Evolutionary conservation across 2,797 vertebrate genomes (phyloP), one percentile per base, ranked within the genome.

Genomic region (Vultur gryphus): DNA sequence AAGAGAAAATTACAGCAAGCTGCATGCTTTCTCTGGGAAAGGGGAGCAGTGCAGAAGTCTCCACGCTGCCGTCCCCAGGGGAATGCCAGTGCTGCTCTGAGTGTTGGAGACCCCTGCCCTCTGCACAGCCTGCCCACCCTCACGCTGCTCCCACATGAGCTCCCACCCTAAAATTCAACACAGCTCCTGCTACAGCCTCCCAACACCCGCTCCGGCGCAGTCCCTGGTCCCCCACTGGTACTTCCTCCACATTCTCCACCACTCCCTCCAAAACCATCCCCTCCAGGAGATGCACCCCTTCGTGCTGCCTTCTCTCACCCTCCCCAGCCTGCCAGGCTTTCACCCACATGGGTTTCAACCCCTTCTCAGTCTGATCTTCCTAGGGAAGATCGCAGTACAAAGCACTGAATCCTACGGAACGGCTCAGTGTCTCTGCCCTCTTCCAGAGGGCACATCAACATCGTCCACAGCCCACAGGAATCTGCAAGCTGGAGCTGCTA

Each of bases 121-220:
- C 29, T 16, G 15, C 58, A 76, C n/a, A 72, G 14, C 24, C 29
- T 8, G 10, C 17, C 51, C 4, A 7, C 19, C 58, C 54, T 46
- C 15, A 5, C 37, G 59, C 15, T 10, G 10, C 13, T 62, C 33
- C 75, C 33, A 46, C 2, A 16, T 7, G 29, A 49, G 25, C 13
- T 46, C 9, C 29, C 31, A 66, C 3, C 20, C 20, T 64, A 72
- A 76, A 83, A 71, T 46, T 75, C 81, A 79, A 54, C 35, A 39
- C 19, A 71, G 8, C 21, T 71, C 43, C 64, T 21, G 14, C 77
- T 52, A 41, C 39, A 59, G 76, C 65, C 44, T 71, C 58, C 48
- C 49, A 61, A 57, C 16, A 16, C 48, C 44, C 1, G 1, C 31
- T n/a, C 48, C 29, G 12, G 33, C 1, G 1, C 14, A 10, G 11